Evolutionary conservation across 2,888 invertebrate species (phyloP), one percentile per base, ranked within the genome.

Genomic region (Entomobrya proxima): DNA sequence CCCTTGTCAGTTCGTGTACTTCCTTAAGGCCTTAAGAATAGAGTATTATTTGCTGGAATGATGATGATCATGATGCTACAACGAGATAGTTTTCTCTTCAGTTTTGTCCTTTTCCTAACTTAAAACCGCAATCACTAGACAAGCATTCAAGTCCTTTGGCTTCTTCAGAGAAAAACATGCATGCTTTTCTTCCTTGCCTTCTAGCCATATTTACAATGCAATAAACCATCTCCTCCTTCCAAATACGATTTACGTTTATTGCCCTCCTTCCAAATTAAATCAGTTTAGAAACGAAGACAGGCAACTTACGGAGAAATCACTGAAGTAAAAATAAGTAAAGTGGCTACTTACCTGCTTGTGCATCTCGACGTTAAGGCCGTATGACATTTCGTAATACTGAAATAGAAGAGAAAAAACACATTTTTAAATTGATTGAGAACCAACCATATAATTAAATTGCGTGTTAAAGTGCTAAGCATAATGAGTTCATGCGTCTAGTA

Each of bases 361-460:
- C 96, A 98, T 97, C 94, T 98, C 98, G 91, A 96, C 96, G 93
- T 97, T 97, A 91, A 98, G 94, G 91, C 97, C 97, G 93, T 97
- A 97, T 80, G 97, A 97, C 97, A 98, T 97, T 94, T 98, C 98
- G 93, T 97, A 87, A 50, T 87, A 87, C 87, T 87, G 86, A n/a
- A 87, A 87, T 13, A 44, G 30, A 15, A 64, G 61, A 64, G n/a
- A 72, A 40, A 24, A 11, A 72, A 27, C n/a, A 7, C 4, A 72
- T 50, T 18, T 9, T 2, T 69, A 37, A 37, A 37, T 72, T 9
- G n/a, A n/a, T n/a, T n/a, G n/a, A n/a, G n/a, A n/a, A n/a, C n/a
- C n/a, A n/a, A n/a, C n/a, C n/a, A n/a, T n/a, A n/a, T n/a, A n/a
- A n/a, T n/a, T n/a, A n/a, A n/a, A n/a, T n/a, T n/a, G n/a, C n/a